A percentile compares a stretch with the other conserved stretches of the same genome.
These are phyloP conservation scores for Hetaerina americana DNA, from an alignment of 1,140 invertebrate genomes.

Conservation along the genomic window DNA sequence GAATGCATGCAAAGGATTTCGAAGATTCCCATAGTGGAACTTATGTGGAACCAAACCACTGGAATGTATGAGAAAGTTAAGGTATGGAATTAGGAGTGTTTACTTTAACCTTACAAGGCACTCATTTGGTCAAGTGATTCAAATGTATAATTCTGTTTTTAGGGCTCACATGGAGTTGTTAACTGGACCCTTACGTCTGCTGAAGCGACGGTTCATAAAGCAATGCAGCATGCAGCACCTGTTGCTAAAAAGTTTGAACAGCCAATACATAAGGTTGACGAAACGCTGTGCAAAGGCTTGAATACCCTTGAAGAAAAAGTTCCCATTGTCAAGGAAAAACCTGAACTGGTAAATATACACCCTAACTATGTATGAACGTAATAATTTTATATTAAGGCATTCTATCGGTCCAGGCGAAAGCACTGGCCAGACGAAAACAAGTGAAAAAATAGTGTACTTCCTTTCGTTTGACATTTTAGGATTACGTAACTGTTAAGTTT, in stretches of 20 bases:
- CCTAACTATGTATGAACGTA: too few species aligned
- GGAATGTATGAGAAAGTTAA: background rate
- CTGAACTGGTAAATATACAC: constrained; percentile 20
- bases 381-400: too few species aligned
- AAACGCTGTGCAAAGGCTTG: constrained; percentile 30
- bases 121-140: background rate
- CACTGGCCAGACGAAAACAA: too few species aligned
- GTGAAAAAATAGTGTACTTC: too few species aligned
- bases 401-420: too few species aligned
- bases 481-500: too few species aligned
- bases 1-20: background rate
- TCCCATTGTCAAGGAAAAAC: constrained; percentile 32
- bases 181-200: background rate
- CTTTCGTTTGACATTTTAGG: too few species aligned
- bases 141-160: background rate
- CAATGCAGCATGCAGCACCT: constrained; percentile 2
- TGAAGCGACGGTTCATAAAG: background rate
- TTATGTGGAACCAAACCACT: background rate
- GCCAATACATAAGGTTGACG: constrained; percentile 28
- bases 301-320: constrained; percentile 34
- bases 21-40: background rate
- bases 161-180: background rate
- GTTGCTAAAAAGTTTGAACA: constrained; percentile 1
- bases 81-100: constrained; percentile 6
- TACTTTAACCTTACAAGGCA: background rate